Base-by-base conservation (phyloP, 2,113 vertebrate species). In the Neoarius graeffei region DNA sequence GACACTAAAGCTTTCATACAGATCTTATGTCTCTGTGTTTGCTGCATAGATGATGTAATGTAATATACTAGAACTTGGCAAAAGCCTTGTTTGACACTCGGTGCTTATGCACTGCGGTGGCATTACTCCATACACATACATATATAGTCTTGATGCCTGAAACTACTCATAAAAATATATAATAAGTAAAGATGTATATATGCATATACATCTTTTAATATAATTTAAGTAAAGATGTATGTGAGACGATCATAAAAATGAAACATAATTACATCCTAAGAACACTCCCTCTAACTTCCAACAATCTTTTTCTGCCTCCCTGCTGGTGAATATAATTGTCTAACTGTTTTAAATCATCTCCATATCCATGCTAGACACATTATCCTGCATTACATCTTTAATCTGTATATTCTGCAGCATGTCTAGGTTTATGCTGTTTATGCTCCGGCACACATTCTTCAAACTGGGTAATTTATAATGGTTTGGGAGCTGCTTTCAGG, bases 401-500 rank as follows among this genome's bases (percentile, higher is more conserved):
- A 88, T 88, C 87, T 91, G 89, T 90, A 81, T 88, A 19, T 84
- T 85, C 89, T 86, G 67, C 56, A n/a, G 71, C 85, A 90, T 89
- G 85, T 94, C 91, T 91, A 85, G 87, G 90, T 90, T 90, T 93
- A 93, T 91, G 84, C 42, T 87, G 91, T 86, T 91, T 89, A 90
- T 89, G 90, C 87, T 50, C 89, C 82, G 88, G 52, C 84, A 66
- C 91, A 90, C 74, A 85, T 15, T 88, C 80, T 86, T n/a, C 27
- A 73, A 89, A 90, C 86, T 91, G 90, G 73, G 85, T 57, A 69
- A 89, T 90, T 91, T 85, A 92, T 14, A 42, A 82, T 85, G 85
- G 81, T n/a, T 84, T 54, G 7, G 83, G 83, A 88, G 89, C 88
- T 74, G 91, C 90, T 90, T 59, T 11, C 30, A 35, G 87, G 76